Evolutionary conservation across 2,797 vertebrate genomes (phyloP).

Genomic region (Cryptoblepharus egeriae): DNA sequence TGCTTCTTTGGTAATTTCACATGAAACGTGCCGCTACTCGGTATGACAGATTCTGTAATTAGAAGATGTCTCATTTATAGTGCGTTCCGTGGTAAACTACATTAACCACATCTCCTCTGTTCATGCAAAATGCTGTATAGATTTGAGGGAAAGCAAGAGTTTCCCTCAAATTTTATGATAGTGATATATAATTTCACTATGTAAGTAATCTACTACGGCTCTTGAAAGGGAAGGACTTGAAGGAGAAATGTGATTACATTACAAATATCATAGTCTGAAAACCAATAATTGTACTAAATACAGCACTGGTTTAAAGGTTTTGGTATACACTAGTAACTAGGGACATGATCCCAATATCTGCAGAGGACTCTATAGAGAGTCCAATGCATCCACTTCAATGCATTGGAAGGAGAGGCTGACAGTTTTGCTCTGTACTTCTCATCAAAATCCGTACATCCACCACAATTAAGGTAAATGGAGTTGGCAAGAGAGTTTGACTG

Average conservation of each 20-base stretch:
- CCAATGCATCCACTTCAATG: no score
- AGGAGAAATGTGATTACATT: not conserved
- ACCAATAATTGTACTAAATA: not conserved
- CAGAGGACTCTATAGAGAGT: not conserved
- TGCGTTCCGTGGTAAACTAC: not conserved
- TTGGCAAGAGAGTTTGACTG: not conserved
- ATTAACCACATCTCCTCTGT: conserved; percentile 8
- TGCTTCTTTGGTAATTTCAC: conserved; percentile 98
- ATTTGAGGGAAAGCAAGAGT: not conserved
- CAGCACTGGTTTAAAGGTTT: not conserved
- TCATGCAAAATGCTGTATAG: not conserved
- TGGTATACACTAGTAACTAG: not conserved
- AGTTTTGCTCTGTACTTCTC: no score
- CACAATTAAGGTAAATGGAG: no score
- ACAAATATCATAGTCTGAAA: not conserved
- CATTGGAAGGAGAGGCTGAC: not conserved
- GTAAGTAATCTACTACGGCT: not conserved
- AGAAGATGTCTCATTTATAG: conserved; percentile 51
- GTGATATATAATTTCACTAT: not conserved
- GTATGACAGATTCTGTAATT: conserved; percentile 93
- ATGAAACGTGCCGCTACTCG: conserved; percentile 97
- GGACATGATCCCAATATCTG: no score
- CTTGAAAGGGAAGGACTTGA: not conserved
- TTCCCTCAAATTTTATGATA: conserved; percentile 46
- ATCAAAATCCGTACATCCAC: no score